Base-by-base conservation (phyloP, 2,888 invertebrate species). In the Gastracanthus pulcherrimus region DNA sequence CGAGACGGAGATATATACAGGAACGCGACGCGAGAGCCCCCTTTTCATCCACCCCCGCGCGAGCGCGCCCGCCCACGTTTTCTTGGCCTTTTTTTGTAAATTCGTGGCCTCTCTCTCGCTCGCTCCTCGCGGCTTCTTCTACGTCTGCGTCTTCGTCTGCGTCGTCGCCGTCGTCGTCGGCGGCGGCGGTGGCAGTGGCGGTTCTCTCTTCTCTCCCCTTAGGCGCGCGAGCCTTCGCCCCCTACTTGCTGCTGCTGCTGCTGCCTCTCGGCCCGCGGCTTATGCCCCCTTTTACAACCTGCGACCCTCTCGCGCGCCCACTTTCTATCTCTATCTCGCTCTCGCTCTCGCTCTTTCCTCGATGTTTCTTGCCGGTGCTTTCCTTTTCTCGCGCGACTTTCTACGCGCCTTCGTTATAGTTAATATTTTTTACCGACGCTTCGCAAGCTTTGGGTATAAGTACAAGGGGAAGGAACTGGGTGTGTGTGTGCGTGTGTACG, bases 61-160 rank as follows among this genome's bases (percentile, higher is more conserved):
- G 74, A 69, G 64, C n/a, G 67, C 82, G 77, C 80, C 82, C 83
- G 78, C 80, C 81, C 81, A 80, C 74, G 67, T 36, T 74, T 80
- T 69, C 79, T 80, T 84, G 82, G n/a, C n/a, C n/a, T 79, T 82
- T 84, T 85, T 86, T 85, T 82, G 81, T 83, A 82, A 85, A 85
- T 84, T 84, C 86, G 85, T 86, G n/a, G 83, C 84, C 81, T 82
- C 82, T 55, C 71, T 82, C 82, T 84, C 72, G 66, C 81, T 83
- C 80, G n/a, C 72, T 62, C 23, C 81, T 69, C 77, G 78, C 41
- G 36, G 11, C 26, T 26, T 29, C 38, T 66, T 38, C 74, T 69
- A 41, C 38, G 60, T 5, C 23, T 69, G 19, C 71, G 48, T 69
- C 74, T 69, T 58, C 38, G 60, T 5, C 23, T 69, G 19, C 71